A percentile compares a stretch with the other conserved stretches of the same genome.
phyloP scores from a whole-genome alignment of 2,797 vertebrate species.

The Delichon dasypus region DNA sequence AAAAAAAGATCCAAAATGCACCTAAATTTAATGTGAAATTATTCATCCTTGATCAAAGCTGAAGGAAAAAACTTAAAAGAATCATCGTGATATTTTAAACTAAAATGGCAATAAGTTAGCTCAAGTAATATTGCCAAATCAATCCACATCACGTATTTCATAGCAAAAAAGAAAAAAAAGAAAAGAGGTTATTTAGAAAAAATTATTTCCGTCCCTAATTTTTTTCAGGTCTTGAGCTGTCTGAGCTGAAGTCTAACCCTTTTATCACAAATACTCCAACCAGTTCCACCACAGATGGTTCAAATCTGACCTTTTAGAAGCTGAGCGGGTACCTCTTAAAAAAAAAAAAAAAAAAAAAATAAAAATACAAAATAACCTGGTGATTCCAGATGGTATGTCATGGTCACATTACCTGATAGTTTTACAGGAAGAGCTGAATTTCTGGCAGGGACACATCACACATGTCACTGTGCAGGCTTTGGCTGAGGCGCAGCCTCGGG shows the following conservation, averaged over 20 bases:
- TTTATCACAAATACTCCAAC: background rate
- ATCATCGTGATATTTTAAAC: background rate
- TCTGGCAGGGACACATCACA: background rate
- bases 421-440: background rate
- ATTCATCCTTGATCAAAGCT: background rate
- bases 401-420: constrained; percentile 13
- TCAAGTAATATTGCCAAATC: background rate
- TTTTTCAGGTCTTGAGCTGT: background rate
- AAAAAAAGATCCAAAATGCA: background rate
- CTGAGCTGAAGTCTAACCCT: background rate
- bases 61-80: background rate
- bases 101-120: background rate
- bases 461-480: background rate
- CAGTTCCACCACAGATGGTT: background rate
- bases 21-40: background rate
- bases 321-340: background rate
- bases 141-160: background rate
- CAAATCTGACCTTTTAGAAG: background rate
- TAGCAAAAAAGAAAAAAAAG: background rate
- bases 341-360: background rate
- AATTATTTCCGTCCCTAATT: background rate
- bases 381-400: background rate
- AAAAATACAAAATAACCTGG: background rate
- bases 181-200: background rate
- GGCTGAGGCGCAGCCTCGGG: background rate